These are phyloP conservation scores for Musca vetustissima DNA, from an alignment of 1,140 invertebrate genomes.

Conservation along the genomic window DNA sequence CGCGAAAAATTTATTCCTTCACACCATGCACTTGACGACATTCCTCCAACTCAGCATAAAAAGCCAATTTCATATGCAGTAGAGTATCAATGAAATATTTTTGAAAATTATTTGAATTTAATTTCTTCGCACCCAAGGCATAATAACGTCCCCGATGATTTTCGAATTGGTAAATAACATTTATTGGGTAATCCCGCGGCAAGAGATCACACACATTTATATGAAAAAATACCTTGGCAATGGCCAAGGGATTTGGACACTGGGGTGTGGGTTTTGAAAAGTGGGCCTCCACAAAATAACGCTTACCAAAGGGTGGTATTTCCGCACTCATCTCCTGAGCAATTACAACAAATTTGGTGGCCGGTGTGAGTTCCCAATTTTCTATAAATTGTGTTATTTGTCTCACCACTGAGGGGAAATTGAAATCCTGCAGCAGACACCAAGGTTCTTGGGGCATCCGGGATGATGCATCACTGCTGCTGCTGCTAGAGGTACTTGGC, in stretches of 20 bases:
- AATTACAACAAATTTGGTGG: slow-evolving; percentile 7
- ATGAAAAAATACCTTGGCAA: slow-evolving; percentile 24
- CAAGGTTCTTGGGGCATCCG: not conserved
- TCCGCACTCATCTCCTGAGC: slow-evolving; percentile 24
- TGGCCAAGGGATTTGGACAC: slow-evolving; percentile 36
- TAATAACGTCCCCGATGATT: slow-evolving; percentile 5
- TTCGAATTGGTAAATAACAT: slow-evolving; percentile 27
- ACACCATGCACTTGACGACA: slow-evolving; percentile 4
- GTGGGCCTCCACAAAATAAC: slow-evolving; percentile 43
- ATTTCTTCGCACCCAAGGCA: not conserved
- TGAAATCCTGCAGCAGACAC: not conserved
- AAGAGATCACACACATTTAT: slow-evolving; percentile 2
- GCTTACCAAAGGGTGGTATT: slow-evolving; percentile 36
- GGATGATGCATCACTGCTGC: too few relatives aligned
- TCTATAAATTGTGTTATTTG: slow-evolving; percentile 9
- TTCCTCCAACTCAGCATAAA: slow-evolving; percentile 25
- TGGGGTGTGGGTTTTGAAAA: slow-evolving; percentile 43
- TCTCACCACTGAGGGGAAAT: not conserved
- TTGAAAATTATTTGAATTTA: slow-evolving; percentile 25
- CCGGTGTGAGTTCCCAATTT: not conserved
- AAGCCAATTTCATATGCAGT: slow-evolving; percentile 26
- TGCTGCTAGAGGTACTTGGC: not conserved
- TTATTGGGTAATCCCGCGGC: slow-evolving; percentile 23
- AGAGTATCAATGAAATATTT: slow-evolving; percentile 26
- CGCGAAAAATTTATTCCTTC: too few relatives aligned